Base-by-base conservation (phyloP, 2,797 vertebrate species). In the Avahi laniger region DNA sequence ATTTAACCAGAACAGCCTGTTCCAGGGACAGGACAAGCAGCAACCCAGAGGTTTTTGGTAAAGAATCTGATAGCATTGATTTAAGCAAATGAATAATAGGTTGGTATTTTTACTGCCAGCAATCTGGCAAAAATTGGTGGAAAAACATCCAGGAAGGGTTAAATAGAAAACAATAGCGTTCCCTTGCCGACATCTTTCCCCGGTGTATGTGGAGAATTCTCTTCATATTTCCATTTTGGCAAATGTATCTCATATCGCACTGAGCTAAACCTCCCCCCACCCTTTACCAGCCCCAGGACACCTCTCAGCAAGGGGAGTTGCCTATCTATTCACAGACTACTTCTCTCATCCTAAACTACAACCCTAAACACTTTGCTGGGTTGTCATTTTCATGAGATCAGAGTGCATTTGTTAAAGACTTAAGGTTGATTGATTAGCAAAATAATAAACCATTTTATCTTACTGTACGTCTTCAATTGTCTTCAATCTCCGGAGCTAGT, bases 301-400 rank as follows among this genome's bases (percentile, higher is more conserved):
- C 3, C 12, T 38, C 7, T 69, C 14, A 70, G 48, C 54, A 57
- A 11, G 22, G 30, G 9, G 48, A 70, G 12, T 38, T 87, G 38
- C 14, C 63, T 75, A 54, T 67, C 73, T 70, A 61, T 72, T 78
- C 52, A 30, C 26, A 79, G 38, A 17, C 50, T 86, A 14, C 41
- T 91, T 87, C 63, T 80, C 76, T 92, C 57, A 84, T 79, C 88
- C 73, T 24, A 35, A 81, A 76, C 54, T 46, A 69, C 8, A 48
- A 54, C 65, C 35, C 85, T 46, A n/a, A 70, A 20, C 30, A 33
- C 15, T 90, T 78, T 52, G 65, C 54, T 43, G 38, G 80, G 78
- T 38, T 93, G 65, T 75, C 30, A 18, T 96, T 80, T 84, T 80
- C 41, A 26, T 43, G 57, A 89, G 59, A 94, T 93, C 87, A 88